Conservation (phyloP, 2,888 invertebrate genomes). For the Cephalotes varians region DNA sequence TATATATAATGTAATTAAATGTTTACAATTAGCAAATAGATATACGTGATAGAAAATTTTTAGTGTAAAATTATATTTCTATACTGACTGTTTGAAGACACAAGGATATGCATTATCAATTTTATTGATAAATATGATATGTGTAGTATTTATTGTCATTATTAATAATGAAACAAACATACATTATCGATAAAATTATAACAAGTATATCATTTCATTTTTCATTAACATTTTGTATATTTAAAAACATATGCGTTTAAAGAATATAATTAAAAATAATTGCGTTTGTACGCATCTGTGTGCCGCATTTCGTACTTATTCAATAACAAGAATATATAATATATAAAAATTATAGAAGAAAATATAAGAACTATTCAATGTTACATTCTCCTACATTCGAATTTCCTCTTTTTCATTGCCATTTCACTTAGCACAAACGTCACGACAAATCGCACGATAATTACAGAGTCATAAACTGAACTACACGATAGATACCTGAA, state of each 20-base stretch:
- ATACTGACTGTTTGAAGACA: background rate
- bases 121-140: no score
- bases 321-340: background rate
- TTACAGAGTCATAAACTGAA: slow-evolving; percentile 41
- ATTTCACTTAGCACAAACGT: background rate
- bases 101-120: no score
- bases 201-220: background rate
- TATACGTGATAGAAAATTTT: background rate
- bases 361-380: background rate
- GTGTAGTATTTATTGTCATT: no score
- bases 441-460: slow-evolving; percentile 51
- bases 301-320: background rate
- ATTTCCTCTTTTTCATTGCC: background rate
- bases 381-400: background rate
- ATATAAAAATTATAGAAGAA: background rate
- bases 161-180: no score
- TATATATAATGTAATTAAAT: background rate
- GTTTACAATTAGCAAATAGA: background rate
- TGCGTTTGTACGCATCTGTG: background rate
- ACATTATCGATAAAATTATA: background rate
- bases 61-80: background rate
- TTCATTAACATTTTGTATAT: background rate
- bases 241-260: background rate
- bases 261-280: slow-evolving; percentile 3
- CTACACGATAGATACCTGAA: slow-evolving; percentile 59